Percentiles rank a stretch among this genome's conserved stretches.
Evolutionary conservation across 1,140 invertebrate genomes (phyloP).

Genomic region (Phthorimaea operculella): DNA sequence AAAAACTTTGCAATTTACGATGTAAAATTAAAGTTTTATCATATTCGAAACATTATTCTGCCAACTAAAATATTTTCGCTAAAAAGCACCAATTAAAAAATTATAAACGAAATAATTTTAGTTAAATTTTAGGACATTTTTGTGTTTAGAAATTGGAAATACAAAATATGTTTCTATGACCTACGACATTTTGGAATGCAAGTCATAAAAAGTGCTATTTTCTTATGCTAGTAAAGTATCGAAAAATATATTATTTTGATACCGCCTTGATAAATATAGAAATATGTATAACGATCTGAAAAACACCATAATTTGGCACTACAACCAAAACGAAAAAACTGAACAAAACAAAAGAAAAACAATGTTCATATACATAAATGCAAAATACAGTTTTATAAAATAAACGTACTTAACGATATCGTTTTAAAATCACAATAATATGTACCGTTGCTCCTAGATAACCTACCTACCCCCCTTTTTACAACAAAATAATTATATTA

Average conservation of each 20-base stretch:
- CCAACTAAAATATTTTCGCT: too few relatives aligned
- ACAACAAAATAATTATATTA: conserved; percentile 26
- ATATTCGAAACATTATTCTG: too few relatives aligned
- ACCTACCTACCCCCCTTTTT: conserved; percentile 33
- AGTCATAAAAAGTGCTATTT: conserved; percentile 7
- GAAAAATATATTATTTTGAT: conserved; percentile 13
- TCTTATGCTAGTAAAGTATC: conserved; percentile 10
- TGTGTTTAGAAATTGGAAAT: too few relatives aligned
- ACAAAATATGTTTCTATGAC: too few relatives aligned
- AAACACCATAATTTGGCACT: conserved; percentile 3
- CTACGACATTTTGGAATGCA: conserved; percentile 10
- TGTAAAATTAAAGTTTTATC: too few relatives aligned
- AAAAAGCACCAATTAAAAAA: too few relatives aligned
- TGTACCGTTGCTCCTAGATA: conserved; percentile 12
- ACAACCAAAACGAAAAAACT: background rate
- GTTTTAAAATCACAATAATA: conserved; percentile 9
- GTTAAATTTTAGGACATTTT: too few relatives aligned
- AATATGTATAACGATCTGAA: background rate
- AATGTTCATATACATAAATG: conserved; percentile 1
- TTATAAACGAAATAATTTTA: too few relatives aligned
- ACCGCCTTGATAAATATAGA: conserved; percentile 6
- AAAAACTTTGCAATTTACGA: too few relatives aligned
- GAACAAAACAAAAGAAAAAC: background rate
- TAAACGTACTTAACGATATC: background rate
- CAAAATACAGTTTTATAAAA: background rate